These are phyloP conservation scores for Aphelocoma coerulescens DNA, from an alignment of 2,113 vertebrate species.

Conservation along the genomic window DNA sequence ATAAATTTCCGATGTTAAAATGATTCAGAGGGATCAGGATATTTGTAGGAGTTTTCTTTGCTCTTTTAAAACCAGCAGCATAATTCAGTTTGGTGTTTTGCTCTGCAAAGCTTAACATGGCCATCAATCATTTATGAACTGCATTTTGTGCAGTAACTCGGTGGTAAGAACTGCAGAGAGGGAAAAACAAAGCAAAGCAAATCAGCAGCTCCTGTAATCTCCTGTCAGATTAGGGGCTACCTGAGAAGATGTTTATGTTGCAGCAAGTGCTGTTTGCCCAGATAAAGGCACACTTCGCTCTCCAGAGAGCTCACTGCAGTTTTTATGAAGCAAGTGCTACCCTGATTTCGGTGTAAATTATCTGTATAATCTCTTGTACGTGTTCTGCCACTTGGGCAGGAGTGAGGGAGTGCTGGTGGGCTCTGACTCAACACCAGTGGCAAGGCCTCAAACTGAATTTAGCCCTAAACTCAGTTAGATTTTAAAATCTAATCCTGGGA, in stretches of 20 bases:
- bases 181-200: not conserved
- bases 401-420: not conserved
- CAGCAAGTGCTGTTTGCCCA: not conserved
- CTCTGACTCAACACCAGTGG: not conserved
- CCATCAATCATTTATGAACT: not conserved
- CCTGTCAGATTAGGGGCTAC: not conserved
- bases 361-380: not conserved
- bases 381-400: not conserved
- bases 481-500: not conserved
- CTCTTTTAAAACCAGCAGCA: not conserved
- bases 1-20: not conserved
- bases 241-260: not conserved
- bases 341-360: not conserved
- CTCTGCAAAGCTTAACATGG: not conserved
- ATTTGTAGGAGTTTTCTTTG: not conserved
- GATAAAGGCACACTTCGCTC: not conserved
- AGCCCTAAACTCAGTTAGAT: not conserved
- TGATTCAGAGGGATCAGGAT: not conserved
- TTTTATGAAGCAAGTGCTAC: not conserved
- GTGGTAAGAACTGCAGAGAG: not conserved
- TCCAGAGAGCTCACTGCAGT: not conserved
- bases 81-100: not conserved
- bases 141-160: not conserved
- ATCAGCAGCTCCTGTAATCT: not conserved
- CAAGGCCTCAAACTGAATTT: not conserved